phyloP scores from a whole-genome alignment of 2,797 vertebrate species.

The Cossypha heuglini region DNA sequence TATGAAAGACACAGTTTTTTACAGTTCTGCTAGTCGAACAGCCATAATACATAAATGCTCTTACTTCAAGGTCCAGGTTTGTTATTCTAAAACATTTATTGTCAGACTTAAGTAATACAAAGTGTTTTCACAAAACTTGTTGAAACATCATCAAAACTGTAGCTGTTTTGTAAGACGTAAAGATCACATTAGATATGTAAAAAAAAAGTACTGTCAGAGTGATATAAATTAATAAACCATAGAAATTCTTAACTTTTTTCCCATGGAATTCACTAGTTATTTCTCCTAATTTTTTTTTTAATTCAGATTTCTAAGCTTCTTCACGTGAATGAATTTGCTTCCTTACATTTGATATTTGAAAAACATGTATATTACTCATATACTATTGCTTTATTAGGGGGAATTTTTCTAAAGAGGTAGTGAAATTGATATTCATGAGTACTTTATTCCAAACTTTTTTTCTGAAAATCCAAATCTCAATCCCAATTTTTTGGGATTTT shows the following conservation, averaged over 20 bases:
- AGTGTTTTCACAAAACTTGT: background rate
- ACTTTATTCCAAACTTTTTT: background rate
- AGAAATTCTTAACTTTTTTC: background rate
- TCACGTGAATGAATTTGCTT: background rate
- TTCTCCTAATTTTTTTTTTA: background rate
- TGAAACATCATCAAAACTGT: background rate
- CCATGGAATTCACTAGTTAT: background rate
- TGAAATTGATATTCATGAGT: background rate
- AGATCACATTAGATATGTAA: background rate
- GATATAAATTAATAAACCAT: background rate
- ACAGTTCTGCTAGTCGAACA: background rate
- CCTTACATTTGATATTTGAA: background rate
- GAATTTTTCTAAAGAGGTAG: background rate
- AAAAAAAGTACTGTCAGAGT: background rate
- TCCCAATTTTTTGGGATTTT: background rate
- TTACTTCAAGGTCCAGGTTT: background rate
- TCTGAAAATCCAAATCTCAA: background rate
- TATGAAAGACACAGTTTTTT: background rate
- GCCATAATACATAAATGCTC: background rate
- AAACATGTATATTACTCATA: background rate
- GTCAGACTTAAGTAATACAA: background rate
- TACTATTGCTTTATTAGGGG: background rate
- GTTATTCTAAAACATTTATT: background rate
- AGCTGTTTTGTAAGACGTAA: background rate
- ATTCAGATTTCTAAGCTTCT: background rate